Conservation (phyloP, 30 jellyfish, hydroid and myxozoan genomes). For the Hydra vulgaris region DNA sequence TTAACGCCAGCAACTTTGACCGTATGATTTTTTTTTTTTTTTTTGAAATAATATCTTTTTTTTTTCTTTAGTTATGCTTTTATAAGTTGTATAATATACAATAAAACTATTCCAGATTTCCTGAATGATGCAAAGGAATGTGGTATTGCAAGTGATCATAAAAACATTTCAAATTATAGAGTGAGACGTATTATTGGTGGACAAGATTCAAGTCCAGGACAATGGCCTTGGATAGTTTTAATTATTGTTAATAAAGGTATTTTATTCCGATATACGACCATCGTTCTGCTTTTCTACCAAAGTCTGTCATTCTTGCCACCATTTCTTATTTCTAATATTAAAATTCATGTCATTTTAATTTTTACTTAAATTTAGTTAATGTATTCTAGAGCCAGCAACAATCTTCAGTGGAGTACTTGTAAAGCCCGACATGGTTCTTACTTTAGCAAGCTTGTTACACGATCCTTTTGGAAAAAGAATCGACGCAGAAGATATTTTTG, state of each 20-base stretch:
- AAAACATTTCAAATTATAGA: constrained; percentile 32
- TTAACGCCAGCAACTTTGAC: neutral
- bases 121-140: constrained; percentile 27
- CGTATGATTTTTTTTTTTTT: neutral
- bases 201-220: constrained; percentile 55
- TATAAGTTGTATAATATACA: too few relatives aligned
- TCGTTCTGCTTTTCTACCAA: neutral
- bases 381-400: constrained; percentile 42
- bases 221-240: constrained; percentile 90
- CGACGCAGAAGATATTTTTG: constrained; percentile 41
- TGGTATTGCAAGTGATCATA: constrained; percentile 31
- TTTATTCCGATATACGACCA: too few relatives aligned
- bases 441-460: constrained; percentile 67
- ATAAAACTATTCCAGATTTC: neutral
- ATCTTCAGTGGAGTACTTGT: constrained; percentile 66
- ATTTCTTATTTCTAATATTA: neutral
- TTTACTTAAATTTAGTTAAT: neutral
- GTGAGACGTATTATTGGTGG: constrained; percentile 70
- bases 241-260: constrained; percentile 42
- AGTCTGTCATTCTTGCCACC: neutral
- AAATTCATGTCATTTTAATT: neutral
- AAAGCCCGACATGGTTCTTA: constrained; percentile 59
- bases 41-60: neutral
- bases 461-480: constrained; percentile 22
- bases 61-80: neutral